phyloP scores from a whole-genome alignment of 2,888 invertebrate genomes.

The Ochlodes sylvanus region DNA sequence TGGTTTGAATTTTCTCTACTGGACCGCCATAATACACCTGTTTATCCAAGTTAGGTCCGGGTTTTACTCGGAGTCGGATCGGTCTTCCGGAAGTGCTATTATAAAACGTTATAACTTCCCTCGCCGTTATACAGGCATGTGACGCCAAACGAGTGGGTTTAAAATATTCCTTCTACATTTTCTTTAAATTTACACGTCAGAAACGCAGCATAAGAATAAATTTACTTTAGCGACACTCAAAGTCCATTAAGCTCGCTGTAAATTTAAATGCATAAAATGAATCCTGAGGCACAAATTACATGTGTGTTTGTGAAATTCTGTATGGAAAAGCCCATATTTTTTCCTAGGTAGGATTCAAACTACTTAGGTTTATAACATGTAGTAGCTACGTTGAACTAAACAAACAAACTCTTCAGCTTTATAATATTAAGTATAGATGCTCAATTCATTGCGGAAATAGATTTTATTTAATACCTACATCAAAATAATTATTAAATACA shows the following conservation, averaged over 20 bases:
- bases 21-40: too few relatives aligned
- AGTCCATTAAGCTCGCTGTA: slow-evolving; percentile 6
- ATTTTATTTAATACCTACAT: too few relatives aligned
- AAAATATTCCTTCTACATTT: slow-evolving; percentile 1
- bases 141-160: background rate
- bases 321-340: background rate
- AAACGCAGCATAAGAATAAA: slow-evolving; percentile 10
- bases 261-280: slow-evolving; percentile 19
- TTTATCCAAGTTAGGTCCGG: background rate
- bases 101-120: background rate
- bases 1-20: too few relatives aligned
- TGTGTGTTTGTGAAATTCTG: background rate
- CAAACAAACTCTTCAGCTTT: too few relatives aligned
- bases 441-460: too few relatives aligned
- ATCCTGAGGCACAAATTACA: background rate
- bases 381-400: too few relatives aligned
- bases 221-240: background rate
- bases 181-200: background rate
- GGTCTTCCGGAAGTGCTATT: background rate
- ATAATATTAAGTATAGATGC: too few relatives aligned
- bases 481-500: too few relatives aligned
- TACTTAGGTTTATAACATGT: too few relatives aligned
- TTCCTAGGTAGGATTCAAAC: background rate
- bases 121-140: background rate
- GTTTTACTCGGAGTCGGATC: background rate